Evolutionary conservation across 2,113 vertebrate genomes (phyloP).

Genomic region (Tetraodon nigroviridis): DNA sequence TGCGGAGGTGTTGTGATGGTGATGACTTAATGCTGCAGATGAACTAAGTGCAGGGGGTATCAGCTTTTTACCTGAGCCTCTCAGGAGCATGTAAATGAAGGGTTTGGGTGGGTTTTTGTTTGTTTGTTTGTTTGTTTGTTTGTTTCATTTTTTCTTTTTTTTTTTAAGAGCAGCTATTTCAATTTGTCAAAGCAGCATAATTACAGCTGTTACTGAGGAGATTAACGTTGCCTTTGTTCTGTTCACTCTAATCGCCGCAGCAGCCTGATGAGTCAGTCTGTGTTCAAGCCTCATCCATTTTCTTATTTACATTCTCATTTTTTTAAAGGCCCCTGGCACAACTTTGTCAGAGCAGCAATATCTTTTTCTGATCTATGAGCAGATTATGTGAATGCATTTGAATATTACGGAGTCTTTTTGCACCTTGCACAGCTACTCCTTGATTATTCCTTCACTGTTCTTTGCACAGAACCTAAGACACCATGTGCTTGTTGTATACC

Average conservation of each 20-base stretch:
- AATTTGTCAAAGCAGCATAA: background rate
- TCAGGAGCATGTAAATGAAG: no score
- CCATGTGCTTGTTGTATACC: no score
- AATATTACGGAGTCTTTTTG: background rate
- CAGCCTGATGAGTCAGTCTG: background rate
- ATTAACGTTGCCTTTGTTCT: no score
- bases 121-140: no score
- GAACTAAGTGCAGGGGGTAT: no score
- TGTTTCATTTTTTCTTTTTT: no score
- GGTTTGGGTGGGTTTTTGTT: no score
- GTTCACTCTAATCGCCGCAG: background rate
- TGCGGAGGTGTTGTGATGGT: no score
- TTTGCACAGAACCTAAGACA: background rate
- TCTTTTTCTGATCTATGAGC: background rate
- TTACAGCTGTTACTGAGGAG: background rate
- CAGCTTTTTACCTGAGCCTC: no score
- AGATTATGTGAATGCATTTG: background rate
- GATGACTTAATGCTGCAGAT: no score
- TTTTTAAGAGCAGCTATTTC: background rate
- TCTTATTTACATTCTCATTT: background rate
- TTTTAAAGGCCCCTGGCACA: background rate
- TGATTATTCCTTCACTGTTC: background rate
- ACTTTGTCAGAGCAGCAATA: background rate
- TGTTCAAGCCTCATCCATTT: no score
- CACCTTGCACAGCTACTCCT: background rate